Conservation (phyloP, 2,113 vertebrate genomes). For the Strix aluco region DNA sequence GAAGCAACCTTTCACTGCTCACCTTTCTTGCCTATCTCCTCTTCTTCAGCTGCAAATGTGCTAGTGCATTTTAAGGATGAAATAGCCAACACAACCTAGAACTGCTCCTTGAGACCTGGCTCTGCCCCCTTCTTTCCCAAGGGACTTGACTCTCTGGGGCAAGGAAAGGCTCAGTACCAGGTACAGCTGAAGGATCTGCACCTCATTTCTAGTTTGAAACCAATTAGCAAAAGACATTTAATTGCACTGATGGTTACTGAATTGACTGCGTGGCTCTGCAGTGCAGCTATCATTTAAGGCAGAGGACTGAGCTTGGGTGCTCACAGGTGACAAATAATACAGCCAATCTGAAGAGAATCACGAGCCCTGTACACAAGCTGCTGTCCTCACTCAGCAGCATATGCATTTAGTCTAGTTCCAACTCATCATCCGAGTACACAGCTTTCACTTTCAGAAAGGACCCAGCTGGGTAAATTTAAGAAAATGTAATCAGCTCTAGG, state of each 20-base stretch:
- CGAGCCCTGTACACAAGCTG: neutral
- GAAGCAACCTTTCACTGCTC: neutral
- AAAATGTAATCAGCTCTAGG: neutral
- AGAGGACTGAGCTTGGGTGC: neutral
- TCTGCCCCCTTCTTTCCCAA: neutral
- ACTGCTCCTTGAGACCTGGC: neutral
- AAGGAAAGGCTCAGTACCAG: neutral
- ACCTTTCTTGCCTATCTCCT: neutral
- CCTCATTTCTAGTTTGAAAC: neutral
- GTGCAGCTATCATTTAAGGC: neutral
- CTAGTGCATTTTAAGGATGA: neutral
- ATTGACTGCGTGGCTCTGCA: neutral
- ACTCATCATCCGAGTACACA: neutral
- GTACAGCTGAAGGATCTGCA: accelerated
- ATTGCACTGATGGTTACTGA: neutral
- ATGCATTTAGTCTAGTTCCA: neutral
- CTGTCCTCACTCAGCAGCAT: neutral
- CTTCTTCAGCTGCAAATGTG: neutral
- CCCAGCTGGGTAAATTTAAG: neutral
- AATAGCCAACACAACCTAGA: neutral
- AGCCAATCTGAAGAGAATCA: slow-evolving; percentile 16
- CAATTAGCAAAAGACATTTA: neutral
- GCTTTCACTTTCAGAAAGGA: neutral
- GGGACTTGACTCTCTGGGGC: neutral
- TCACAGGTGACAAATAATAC: neutral